Conservation (phyloP, 2,888 invertebrate genomes). For the Incurvaria masculella region DNA sequence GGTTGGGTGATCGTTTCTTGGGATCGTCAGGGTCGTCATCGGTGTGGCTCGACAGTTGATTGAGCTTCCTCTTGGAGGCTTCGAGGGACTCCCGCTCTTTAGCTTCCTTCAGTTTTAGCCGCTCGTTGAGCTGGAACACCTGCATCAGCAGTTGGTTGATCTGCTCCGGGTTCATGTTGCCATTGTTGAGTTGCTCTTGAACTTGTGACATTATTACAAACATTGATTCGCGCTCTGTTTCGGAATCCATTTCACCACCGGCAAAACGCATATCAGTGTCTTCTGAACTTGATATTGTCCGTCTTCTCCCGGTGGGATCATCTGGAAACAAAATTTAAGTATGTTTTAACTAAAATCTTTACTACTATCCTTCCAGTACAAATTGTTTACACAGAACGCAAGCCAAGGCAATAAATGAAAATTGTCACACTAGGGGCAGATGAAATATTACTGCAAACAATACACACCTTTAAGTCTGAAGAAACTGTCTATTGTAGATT, state of each 20-base stretch:
- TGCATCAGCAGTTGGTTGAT: slow-evolving; percentile 74
- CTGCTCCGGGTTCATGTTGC: slow-evolving; percentile 70
- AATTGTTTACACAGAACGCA: too few species aligned
- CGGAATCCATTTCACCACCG: slow-evolving; percentile 50
- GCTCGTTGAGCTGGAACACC: slow-evolving; percentile 75
- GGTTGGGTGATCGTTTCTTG: slow-evolving; percentile 46
- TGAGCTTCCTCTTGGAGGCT: slow-evolving; percentile 43
- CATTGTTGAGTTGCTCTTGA: slow-evolving; percentile 72
- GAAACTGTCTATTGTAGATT: too few species aligned
- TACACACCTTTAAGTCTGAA: too few species aligned
- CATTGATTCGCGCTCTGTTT: slow-evolving; percentile 63
- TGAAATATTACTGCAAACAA: too few species aligned
- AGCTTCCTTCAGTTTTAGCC: slow-evolving; percentile 70
- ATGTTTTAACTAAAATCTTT: neutral
- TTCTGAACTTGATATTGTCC: slow-evolving; percentile 43
- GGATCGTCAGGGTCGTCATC: slow-evolving; percentile 21
- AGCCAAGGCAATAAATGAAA: too few species aligned
- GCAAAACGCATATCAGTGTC: slow-evolving; percentile 52
- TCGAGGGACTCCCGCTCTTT: slow-evolving; percentile 67
- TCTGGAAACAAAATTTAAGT: slow-evolving; percentile 18
- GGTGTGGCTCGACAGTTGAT: slow-evolving; percentile 29
- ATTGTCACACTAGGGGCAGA: too few species aligned
- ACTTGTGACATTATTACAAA: slow-evolving; percentile 80
- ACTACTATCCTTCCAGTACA: too few species aligned
- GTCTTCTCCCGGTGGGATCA: slow-evolving; percentile 45